Evolutionary conservation across 1,140 invertebrate genomes (phyloP).

Genomic region (Achroia grisella): DNA sequence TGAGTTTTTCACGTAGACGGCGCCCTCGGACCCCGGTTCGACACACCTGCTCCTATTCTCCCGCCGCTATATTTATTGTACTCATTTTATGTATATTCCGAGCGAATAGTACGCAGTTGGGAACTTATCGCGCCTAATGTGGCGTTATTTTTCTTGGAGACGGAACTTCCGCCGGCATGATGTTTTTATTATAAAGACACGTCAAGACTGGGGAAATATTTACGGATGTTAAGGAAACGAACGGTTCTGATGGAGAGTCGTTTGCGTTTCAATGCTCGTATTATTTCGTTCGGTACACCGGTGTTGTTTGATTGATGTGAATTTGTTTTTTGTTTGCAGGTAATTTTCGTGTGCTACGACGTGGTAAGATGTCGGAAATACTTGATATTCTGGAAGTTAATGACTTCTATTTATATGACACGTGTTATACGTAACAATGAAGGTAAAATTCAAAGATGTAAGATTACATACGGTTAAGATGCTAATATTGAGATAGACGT

Average conservation of each 20-base stretch:
- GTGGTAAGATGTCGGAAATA: too few relatives aligned
- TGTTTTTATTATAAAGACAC: constrained; percentile 67
- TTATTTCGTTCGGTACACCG: constrained; percentile 25
- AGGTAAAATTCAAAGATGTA: too few relatives aligned
- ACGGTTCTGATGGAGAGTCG: constrained; percentile 26
- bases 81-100: constrained; percentile 43
- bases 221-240: constrained; percentile 41
- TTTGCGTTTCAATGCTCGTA: constrained; percentile 30
- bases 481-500: too few relatives aligned
- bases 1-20: constrained; percentile 5
- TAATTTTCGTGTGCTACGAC: too few relatives aligned
- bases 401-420: too few relatives aligned
- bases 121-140: constrained; percentile 61
- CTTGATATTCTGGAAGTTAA: too few relatives aligned
- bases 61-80: constrained; percentile 34
- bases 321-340: too few relatives aligned
- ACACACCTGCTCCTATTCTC: constrained; percentile 42
- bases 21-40: constrained; percentile 28
- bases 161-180: constrained; percentile 33
- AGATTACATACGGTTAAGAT: too few relatives aligned
- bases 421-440: too few relatives aligned
- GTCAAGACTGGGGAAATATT: constrained; percentile 39
- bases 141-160: constrained; percentile 38
- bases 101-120: constrained; percentile 41
- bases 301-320: constrained; percentile 15